A percentile compares a stretch with the other conserved stretches of the same genome.
phyloP scores from a whole-genome alignment of 2,113 vertebrate genomes.

The Fulmarus glacialis region DNA sequence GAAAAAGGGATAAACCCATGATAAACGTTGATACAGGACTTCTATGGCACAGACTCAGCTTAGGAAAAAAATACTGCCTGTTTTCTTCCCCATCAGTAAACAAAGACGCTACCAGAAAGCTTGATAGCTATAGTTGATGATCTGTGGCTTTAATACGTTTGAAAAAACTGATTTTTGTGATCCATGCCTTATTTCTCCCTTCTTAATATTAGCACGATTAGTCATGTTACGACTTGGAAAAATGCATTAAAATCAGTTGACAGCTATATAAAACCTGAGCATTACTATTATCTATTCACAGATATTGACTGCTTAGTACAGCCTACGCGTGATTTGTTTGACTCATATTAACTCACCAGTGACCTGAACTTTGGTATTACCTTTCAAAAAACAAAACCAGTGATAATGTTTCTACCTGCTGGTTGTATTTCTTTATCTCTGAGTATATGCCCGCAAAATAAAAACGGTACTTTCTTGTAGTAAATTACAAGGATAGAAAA shows the following conservation, averaged over 20 bases:
- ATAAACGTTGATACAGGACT: background rate
- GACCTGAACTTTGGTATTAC: background rate
- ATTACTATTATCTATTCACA: background rate
- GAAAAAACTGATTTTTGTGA: background rate
- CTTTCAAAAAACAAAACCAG: background rate
- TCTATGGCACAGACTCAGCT: background rate
- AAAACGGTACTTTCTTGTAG: background rate
- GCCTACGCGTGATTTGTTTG: background rate
- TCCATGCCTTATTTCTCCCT: background rate
- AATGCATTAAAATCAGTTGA: background rate
- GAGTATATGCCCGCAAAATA: background rate
- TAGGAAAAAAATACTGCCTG: background rate
- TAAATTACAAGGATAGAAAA: background rate
- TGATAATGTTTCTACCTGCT: background rate
- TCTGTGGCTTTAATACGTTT: background rate
- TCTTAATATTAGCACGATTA: background rate
- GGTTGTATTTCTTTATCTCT: background rate
- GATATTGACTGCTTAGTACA: background rate
- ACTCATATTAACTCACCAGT: background rate
- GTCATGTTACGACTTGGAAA: background rate
- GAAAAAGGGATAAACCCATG: background rate
- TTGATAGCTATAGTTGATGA: rapidly evolving
- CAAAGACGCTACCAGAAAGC: background rate
- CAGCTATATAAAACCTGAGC: background rate
- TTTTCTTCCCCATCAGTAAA: background rate